These are phyloP conservation scores for Pelobates cultripes DNA, from an alignment of 2,797 vertebrate species.

Conservation along the genomic window DNA sequence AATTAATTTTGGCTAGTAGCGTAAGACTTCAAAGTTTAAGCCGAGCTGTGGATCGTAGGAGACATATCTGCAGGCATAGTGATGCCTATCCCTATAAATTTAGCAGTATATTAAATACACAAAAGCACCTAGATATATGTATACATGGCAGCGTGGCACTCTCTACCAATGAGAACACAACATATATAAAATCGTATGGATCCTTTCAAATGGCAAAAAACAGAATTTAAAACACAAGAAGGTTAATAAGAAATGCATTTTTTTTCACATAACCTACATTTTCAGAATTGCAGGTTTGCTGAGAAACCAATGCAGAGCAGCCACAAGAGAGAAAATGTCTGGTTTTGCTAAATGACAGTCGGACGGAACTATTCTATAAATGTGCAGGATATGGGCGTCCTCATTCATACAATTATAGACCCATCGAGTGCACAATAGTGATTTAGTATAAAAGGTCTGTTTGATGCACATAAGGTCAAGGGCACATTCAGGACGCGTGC, in stretches of 20 bases:
- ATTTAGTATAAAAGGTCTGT: background rate
- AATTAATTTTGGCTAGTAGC: too few relatives aligned
- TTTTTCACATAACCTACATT: background rate
- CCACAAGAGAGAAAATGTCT: too few relatives aligned
- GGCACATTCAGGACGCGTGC: slow-evolving; percentile 6
- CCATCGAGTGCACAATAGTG: background rate
- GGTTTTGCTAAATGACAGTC: slow-evolving; percentile 17
- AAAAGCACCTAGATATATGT: too few relatives aligned
- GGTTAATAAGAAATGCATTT: background rate
- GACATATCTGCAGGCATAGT: too few relatives aligned
- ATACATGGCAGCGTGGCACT: too few relatives aligned
- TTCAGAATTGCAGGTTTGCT: background rate
- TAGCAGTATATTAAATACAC: too few relatives aligned
- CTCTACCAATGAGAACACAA: too few relatives aligned
- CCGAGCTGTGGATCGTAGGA: too few relatives aligned
- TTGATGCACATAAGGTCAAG: background rate
- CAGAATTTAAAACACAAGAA: background rate
- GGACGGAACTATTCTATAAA: slow-evolving; percentile 22
- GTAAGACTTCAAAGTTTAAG: too few relatives aligned
- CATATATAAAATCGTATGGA: too few relatives aligned
- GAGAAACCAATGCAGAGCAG: too few relatives aligned
- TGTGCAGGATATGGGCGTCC: slow-evolving; percentile 7
- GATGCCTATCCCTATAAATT: too few relatives aligned
- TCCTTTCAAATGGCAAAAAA: background rate
- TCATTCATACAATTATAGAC: slow-evolving; percentile 20